Evolutionary conservation across 2,797 vertebrate species (phyloP).

Genomic region (Allobates femoralis): DNA sequence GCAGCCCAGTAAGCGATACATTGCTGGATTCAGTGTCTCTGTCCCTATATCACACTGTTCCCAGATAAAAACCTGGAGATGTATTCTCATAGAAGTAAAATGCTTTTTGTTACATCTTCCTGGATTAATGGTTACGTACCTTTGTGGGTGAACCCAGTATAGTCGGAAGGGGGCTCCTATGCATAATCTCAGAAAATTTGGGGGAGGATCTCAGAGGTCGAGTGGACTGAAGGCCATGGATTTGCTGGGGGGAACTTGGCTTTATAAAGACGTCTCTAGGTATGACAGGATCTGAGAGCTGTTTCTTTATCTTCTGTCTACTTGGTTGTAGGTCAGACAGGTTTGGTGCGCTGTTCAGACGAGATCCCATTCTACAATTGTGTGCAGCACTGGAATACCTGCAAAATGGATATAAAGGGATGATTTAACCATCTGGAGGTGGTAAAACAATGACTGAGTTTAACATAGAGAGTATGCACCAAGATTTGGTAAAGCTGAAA

Average conservation of each 20-base stretch:
- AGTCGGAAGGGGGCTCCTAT: conserved; percentile 92
- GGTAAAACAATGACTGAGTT: neutral
- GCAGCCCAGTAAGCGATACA: too few relatives aligned
- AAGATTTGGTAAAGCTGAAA: neutral
- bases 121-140: conserved; percentile 71
- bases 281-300: conserved; percentile 88
- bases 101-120: neutral
- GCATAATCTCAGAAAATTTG: conserved; percentile 93
- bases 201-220: conserved; percentile 89
- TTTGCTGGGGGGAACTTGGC: conserved; percentile 71
- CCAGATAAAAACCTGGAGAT: too few relatives aligned
- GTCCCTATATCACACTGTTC: too few relatives aligned
- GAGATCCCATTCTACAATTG: conserved; percentile 84
- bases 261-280: conserved; percentile 68
- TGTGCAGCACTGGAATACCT: conserved; percentile 73
- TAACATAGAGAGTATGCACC: neutral
- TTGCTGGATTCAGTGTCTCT: too few relatives aligned
- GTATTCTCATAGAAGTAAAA: neutral
- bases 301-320: conserved; percentile 92
- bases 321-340: conserved; percentile 75
- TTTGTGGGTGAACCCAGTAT: conserved; percentile 94
- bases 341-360: conserved; percentile 89
- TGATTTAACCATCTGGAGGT: neutral
- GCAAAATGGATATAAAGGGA: neutral
- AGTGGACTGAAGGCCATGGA: conserved; percentile 76